A percentile compares a stretch with the other conserved stretches of the same genome.
Conservation (phyloP, 92 coral and sea anemone genomes). For the Paragorgia papillata region DNA sequence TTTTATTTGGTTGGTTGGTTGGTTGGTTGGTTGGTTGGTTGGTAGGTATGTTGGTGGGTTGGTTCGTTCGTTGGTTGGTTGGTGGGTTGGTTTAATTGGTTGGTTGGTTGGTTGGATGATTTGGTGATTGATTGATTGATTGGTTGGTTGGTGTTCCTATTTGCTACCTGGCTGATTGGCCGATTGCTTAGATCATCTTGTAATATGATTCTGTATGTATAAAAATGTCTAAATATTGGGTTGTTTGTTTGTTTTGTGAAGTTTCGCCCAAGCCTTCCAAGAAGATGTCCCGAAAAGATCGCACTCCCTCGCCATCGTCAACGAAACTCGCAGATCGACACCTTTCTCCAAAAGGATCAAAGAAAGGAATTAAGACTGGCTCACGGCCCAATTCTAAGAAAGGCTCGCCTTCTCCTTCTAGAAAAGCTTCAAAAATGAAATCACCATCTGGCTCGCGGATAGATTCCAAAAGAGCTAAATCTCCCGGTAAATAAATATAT, state of each 20-base stretch:
- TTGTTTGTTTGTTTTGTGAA: not conserved
- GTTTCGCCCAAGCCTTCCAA: constrained; percentile 84
- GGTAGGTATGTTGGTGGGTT: no score
- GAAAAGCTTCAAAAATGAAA: constrained; percentile 83
- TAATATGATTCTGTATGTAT: no score
- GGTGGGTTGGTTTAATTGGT: no score
- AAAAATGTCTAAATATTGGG: no score
- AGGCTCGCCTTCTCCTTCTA: constrained; percentile 81
- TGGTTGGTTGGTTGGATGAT: no score
- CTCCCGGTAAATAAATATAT: constrained; percentile 68
- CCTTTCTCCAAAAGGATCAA: constrained; percentile 81
- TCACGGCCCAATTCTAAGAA: constrained; percentile 69
- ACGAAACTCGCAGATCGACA: constrained; percentile 83
- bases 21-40: no score
- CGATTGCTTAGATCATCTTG: no score
- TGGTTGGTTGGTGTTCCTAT: no score
- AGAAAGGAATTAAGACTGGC: constrained; percentile 50
- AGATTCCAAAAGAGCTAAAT: constrained; percentile 80
- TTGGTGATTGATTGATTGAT: no score
- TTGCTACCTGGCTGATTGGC: no score
- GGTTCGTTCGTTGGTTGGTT: no score
- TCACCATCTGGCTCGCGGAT: constrained; percentile 81
- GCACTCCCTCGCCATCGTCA: constrained; percentile 84
- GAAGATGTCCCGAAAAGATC: constrained; percentile 78
- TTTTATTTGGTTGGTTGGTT: no score